Conservation (phyloP, 2,797 vertebrate genomes). For the Philypnodon macrostomus region DNA sequence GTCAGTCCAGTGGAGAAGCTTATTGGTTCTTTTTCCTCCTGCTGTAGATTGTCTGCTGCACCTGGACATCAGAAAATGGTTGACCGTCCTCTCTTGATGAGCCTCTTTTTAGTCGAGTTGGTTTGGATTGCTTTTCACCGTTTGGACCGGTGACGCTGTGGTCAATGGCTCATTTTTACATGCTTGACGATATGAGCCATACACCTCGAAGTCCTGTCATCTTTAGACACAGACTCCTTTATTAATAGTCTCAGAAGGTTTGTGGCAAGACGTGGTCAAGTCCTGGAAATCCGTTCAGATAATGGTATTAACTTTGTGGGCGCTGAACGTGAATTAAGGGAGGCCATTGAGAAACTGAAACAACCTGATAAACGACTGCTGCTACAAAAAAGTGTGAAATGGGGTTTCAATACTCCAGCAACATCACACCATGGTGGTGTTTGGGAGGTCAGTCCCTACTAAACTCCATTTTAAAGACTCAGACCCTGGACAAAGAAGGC, state of each 20-base stretch:
- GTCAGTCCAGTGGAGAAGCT: background rate
- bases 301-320: too few species aligned
- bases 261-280: background rate
- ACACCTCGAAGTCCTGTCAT: slow-evolving; percentile 1
- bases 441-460: too few species aligned
- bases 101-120: background rate
- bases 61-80: background rate
- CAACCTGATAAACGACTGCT: background rate
- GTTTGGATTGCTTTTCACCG: background rate
- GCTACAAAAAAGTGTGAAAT: background rate
- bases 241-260: background rate
- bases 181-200: background rate
- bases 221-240: background rate
- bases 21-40: background rate
- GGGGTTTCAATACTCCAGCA: background rate
- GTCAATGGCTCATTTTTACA: background rate
- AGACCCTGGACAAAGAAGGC: too few species aligned
- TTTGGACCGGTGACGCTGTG: background rate
- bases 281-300: background rate
- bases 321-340: too few species aligned
- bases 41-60: background rate
- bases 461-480: too few species aligned
- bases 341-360: too few species aligned
- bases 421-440: too few species aligned
- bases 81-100: background rate